Evolutionary conservation across 2,888 invertebrate species (phyloP), one percentile per base, ranked within the genome.

Genomic region (Unio delphinus): DNA sequence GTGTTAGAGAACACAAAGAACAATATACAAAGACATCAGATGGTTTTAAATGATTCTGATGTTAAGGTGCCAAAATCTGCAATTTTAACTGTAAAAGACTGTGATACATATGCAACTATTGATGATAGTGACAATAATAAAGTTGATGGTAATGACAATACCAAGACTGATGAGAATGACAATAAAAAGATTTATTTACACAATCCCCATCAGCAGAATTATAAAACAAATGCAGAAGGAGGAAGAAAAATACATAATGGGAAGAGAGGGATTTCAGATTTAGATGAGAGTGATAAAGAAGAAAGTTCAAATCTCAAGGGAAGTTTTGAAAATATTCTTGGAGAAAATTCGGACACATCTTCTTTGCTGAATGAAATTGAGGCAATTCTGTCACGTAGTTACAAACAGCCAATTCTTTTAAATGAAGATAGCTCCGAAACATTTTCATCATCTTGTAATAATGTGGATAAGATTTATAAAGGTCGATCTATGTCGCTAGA

Each of bases 331-430:
- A 72, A 76, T 56, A 34, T 78, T 7, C 61, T 77, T 26, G 54
- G 65, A 61, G 75, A 76, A 58, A 76, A 69, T 57, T 68, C 65
- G 56, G 78, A 79, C 66, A 76, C 79, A 56, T 73, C 80, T 26
- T 79, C 80, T 17, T 65, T 80, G 58, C 69, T 79, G 30, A 75
- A 75, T 76, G 80, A 80, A 64, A 80, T 79, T 67, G 80, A 78
- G 68, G 74, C 76, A 68, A 78, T 79, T 67, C 67, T 80, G 64
- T 74, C 77, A 23, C 59, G 74, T 28, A 76, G 80, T 66, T 75
- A 68, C 65, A 75, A 77, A 65, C 73, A 75, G 73, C 71, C 72
- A 26, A 45, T 45, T 45, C 11, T 45, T 45, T 15, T 45, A 15
- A 45, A 45, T 3, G 15, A 45, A 45, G 45, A 15, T 4, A 3